Base-by-base conservation (phyloP, 2,888 invertebrate genomes). In the Phalera bucephala region DNA sequence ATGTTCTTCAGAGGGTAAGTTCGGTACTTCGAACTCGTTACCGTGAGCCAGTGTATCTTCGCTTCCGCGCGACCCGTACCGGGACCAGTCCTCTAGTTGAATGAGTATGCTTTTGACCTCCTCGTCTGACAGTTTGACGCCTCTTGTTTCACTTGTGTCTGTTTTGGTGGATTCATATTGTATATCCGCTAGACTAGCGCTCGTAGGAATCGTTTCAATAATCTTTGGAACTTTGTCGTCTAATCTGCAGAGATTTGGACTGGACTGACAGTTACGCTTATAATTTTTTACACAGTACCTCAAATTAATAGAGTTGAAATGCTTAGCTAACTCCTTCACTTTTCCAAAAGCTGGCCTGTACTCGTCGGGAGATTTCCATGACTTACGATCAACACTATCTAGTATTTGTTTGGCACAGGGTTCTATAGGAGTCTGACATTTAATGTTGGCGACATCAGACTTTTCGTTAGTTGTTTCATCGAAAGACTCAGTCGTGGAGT, bases 291-390 rank as follows among this genome's bases (percentile, higher is more conserved):
- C 80, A 48, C 86, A 79, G 51, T 89, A 88, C 22, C 51, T 80
- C 14, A 90, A 67, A 56, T 89, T 86, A 14, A 90, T 87, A 51
- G 83, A 74, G 53, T 93, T 91, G 52, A 95, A 95, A 71, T 93
- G 94, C 64, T 93, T 93, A 0, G 94, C 91, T 40, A 95, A 80
- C 23, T 93, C 93, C 39, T 93, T 93, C 0, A 95, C 95, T 71
- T 93, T 92, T 1, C 94, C 94, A 39, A 91, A 91, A 0, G 94
- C 93, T 11, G 94, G 91, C 37, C 93, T 80, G 33, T 92, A 92
- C 55, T 94, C 93, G 53, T 93, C 93, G 0, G 94, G 94, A 0
- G 93, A 93, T 58, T 92, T 93, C 94, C 94, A 94, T 11, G 92
- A 93, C 52, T 92, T 93, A 31, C 80, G 75, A 38, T 85, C 80